Evolutionary conservation across 2,113 vertebrate genomes (phyloP), one percentile per base, ranked within the genome.

Genomic region (Rynchops niger): DNA sequence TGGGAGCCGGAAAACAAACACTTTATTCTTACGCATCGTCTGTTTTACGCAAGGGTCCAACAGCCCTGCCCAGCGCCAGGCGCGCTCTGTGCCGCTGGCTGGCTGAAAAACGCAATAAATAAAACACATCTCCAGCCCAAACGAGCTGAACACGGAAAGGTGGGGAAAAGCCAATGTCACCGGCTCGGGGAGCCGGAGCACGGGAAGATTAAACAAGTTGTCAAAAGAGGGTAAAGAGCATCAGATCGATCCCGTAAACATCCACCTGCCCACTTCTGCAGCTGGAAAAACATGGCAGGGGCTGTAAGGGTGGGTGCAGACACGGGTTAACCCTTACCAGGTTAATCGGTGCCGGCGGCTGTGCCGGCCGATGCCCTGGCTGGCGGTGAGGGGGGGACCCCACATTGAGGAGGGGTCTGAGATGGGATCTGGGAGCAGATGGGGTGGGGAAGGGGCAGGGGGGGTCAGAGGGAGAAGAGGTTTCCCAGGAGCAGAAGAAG

Each of bases 291-390:
- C 23, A 21, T 2, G 3, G 20, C 36, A 21, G 73, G 73, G 26
- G 40, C 27, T 69, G 66, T 11, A 7, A 55, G 23, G 32, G 45
- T 2, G 4, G 30, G 25, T 21, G 42, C 12, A 8, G 3, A 21
- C 18, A 32, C 12, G 58, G 16, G 23, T 56, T 88, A 70, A 71
- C 23, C 63, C 77, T 65, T 43, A 77, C 11, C 56, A 11, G 36
- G 22, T 9, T 65, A 19, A 83, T 22, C 0, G 0, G 29, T 36
- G 26, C 40, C 0, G 0, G 23, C 9, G 47, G 40, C 22, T 27
- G 14, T 34, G 49, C 16, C 29, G 21, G 53, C 1, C 0, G 1
- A 15, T 34, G 26, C 6, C 36, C 0, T 1, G 47, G 25, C 11
- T 22, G 45, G 16, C 30, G 50, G 43, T 0, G 7, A 11, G 11